Conservation (phyloP, 92 coral and sea anemone genomes). For the Umimayanthus chanpuru region DNA sequence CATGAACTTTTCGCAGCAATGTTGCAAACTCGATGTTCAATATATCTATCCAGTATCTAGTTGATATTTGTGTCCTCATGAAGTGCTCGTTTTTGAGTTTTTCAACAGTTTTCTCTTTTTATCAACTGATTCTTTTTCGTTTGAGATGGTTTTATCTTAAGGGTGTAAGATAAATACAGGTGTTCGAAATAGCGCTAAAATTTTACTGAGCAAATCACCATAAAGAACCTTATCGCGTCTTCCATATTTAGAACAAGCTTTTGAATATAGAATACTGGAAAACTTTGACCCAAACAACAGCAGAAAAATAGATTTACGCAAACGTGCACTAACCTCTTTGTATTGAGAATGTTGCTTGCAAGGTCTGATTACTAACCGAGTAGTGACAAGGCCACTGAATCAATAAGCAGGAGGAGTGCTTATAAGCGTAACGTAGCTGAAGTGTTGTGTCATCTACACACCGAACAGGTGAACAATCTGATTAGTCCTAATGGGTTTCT, state of each 20-base stretch:
- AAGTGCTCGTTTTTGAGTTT: neutral
- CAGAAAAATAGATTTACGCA: neutral
- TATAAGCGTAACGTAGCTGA: neutral
- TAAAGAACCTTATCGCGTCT: neutral
- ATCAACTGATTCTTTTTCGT: neutral
- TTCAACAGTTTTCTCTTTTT: conserved; percentile 1
- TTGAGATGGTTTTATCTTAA: neutral
- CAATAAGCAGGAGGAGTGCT: neutral
- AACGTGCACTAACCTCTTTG: neutral
- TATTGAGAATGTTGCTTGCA: neutral
- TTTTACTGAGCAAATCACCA: neutral
- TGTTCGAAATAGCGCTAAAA: neutral
- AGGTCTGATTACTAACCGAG: neutral
- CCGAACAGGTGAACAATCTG: conserved; percentile 4
- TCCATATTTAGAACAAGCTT: neutral
- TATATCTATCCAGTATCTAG: neutral
- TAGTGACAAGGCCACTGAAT: neutral
- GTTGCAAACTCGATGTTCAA: neutral
- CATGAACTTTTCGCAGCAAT: neutral
- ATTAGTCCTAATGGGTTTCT: conserved; percentile 1
- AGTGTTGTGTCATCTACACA: neutral
- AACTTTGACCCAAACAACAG: neutral
- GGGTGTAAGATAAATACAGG: neutral
- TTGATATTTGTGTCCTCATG: neutral
- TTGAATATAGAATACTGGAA: neutral